Conservation (phyloP, 2,888 invertebrate genomes). For the Ditula angustiorana region DNA sequence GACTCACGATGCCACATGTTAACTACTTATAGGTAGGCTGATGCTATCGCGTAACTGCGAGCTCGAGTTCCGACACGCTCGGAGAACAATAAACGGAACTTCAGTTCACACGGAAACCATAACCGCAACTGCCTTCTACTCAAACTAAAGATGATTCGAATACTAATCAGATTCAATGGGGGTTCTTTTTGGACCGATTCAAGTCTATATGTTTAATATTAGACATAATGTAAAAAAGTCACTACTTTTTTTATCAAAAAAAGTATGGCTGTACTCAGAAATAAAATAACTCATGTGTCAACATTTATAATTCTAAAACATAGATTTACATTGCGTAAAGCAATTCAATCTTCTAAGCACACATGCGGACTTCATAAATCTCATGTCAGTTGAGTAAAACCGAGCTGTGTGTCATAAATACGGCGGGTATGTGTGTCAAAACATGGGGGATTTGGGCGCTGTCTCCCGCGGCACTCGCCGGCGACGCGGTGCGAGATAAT, state of each 20-base stretch:
- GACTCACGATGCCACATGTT: conserved; percentile 70
- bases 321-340: conserved; percentile 64
- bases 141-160: conserved; percentile 20
- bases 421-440: conserved; percentile 80
- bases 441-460: conserved; percentile 79
- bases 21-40: conserved; percentile 57
- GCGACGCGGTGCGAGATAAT: conserved; percentile 74
- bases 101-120: conserved; percentile 29
- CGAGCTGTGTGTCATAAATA: conserved; percentile 78
- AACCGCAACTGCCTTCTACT: conserved; percentile 25
- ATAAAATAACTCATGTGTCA: conserved; percentile 45
- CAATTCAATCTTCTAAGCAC: conserved; percentile 75
- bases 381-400: conserved; percentile 71
- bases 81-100: conserved; percentile 39
- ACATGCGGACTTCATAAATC: conserved; percentile 83
- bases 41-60: conserved; percentile 53
- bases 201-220: neutral
- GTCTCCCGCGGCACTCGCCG: conserved; percentile 63
- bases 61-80: conserved; percentile 32
- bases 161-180: conserved; percentile 41
- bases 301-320: conserved; percentile 51
- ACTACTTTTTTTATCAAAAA: neutral
- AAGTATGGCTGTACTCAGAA: neutral
- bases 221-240: too few species aligned
- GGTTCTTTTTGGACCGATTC: neutral